Evolutionary conservation across 30 jellyfish, hydroid and myxozoan genomes (phyloP).

Genomic region (Aurelia aurita complex sp. Pacific): DNA sequence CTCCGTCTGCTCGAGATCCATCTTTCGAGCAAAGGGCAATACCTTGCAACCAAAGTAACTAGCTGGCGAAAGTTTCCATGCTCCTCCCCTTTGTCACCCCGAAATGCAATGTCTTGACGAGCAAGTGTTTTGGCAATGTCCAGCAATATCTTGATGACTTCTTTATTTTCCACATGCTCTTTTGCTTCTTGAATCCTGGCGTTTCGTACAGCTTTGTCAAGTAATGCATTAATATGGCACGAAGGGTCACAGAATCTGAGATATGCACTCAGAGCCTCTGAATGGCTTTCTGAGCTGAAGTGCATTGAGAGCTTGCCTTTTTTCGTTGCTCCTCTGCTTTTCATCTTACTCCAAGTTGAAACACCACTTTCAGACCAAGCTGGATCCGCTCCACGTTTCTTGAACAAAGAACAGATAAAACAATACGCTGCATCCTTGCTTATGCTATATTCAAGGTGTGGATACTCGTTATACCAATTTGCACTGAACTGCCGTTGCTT

Average conservation of each 20-base stretch:
- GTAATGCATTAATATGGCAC: conserved; percentile 40
- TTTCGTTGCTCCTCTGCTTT: conserved; percentile 25
- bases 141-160: conserved; percentile 23
- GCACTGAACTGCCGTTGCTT: conserved; percentile 45
- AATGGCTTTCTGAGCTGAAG: conserved; percentile 40
- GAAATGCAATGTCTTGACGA: conserved; percentile 43
- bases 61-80: conserved; percentile 39
- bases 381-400: conserved; percentile 10
- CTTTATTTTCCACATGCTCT: conserved; percentile 15
- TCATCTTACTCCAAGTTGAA: conserved; percentile 47
- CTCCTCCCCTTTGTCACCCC: conserved; percentile 43
- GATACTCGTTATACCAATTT: conserved; percentile 35
- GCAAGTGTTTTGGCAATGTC: conserved; percentile 31
- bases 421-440: conserved; percentile 45
- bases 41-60: conserved; percentile 51
- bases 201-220: conserved; percentile 35
- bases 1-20: conserved; percentile 12
- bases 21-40: conserved; percentile 53
- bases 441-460: conserved; percentile 32
- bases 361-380: conserved; percentile 45
- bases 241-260: conserved; percentile 47
- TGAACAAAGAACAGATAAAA: conserved; percentile 19
- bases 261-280: conserved; percentile 35
- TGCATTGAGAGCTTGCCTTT: conserved; percentile 36
- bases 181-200: conserved; percentile 37